Evolutionary conservation across 2,888 invertebrate genomes (phyloP).

Genomic region (Thyatira batis): DNA sequence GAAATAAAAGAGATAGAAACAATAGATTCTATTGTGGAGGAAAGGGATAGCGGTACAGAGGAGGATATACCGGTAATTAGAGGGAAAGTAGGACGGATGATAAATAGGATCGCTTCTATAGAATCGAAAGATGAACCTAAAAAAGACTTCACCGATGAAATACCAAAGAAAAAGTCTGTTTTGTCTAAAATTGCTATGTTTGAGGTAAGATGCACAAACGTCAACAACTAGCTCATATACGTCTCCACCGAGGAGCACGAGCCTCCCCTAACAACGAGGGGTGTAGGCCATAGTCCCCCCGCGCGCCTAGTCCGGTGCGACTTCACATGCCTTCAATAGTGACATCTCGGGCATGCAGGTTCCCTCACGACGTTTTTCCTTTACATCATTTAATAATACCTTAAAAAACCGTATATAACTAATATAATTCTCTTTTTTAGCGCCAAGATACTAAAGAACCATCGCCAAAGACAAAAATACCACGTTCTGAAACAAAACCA

Average conservation of each 20-base stretch:
- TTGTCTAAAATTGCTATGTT: slow-evolving; percentile 68
- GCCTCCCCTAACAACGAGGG: too few relatives aligned
- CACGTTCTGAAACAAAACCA: slow-evolving; percentile 18
- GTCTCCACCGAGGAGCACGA: too few relatives aligned
- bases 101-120: slow-evolving; percentile 32
- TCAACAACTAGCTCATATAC: neutral
- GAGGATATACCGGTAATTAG: slow-evolving; percentile 43
- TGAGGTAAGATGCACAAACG: slow-evolving; percentile 61
- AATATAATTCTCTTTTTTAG: slow-evolving; percentile 21
- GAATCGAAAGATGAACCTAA: slow-evolving; percentile 20
- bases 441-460: slow-evolving; percentile 26
- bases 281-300: too few relatives aligned
- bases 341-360: too few relatives aligned
- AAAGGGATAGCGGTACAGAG: slow-evolving; percentile 16
- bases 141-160: slow-evolving; percentile 29
- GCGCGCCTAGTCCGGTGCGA: too few relatives aligned
- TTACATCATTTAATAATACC: too few relatives aligned
- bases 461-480: slow-evolving; percentile 2
- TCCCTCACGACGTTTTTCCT: too few relatives aligned
- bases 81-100: slow-evolving; percentile 56
- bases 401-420: neutral
- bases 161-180: slow-evolving; percentile 54
- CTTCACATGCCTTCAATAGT: too few relatives aligned
- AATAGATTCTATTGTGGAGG: slow-evolving; percentile 7
- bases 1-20: slow-evolving; percentile 11